Base-by-base conservation (phyloP, 2,888 invertebrate genomes). In the Ormia ochracea region DNA sequence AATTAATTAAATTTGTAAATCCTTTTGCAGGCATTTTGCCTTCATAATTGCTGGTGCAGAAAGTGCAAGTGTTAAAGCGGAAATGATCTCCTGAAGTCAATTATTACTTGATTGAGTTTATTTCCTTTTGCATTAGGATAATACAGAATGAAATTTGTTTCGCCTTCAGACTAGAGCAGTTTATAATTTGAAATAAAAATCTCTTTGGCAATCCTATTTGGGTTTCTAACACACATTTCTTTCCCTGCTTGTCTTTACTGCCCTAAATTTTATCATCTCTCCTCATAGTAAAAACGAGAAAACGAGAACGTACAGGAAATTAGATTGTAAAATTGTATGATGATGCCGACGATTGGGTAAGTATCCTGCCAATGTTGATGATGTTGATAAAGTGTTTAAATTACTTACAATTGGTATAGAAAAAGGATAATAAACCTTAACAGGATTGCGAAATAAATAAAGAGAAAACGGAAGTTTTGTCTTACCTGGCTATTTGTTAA, bases 81-180 rank as follows among this genome's bases (percentile, higher is more conserved):
- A 80, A 76, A 80, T 80, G 76, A 68, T 76, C 76, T 68, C 63
- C 76, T 73, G 68, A 80, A 52, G 61, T 56, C 80, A 73, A 76
- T 80, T 80, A 72, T 31, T 50, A 66, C 56, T 61, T 50, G 61
- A 80, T 68, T 50, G 21, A 56, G 36, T 76, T 76, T 61, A 68
- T 80, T 80, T 80, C 80, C 76, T 56, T 41, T 59, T 33, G 31
- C 36, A 17, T 6, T n/a, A n/a, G 2, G 4, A 7, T 31, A 7
- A n/a, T 23, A 17, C 19, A 14, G 38, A 38, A 36, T 31, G 10
- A 26, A 28, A 21, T 21, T 52, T 14, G 17, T 41, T n/a, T 36
- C 45, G 38, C n/a, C 33, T 45, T n/a, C 10, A 26, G 36, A 12
- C 17, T 26, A 23, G 1, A 12, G 7, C 33, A 48, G 28, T 48